Base-by-base conservation (phyloP, 2,888 invertebrate genomes). In the Anthophora plumipes region DNA sequence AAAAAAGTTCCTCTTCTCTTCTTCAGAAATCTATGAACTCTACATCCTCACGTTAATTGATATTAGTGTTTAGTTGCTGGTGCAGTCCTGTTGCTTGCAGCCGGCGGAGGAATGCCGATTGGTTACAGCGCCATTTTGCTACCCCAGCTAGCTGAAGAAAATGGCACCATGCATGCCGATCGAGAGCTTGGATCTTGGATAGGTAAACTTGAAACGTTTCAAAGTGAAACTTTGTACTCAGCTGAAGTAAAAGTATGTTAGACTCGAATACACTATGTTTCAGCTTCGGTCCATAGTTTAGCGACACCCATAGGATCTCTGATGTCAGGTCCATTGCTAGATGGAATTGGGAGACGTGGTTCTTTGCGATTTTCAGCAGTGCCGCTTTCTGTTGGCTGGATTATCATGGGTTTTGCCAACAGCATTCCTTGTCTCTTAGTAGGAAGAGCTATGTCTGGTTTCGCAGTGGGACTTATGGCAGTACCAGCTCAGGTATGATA, bases 141-240 rank as follows among this genome's bases (percentile, higher is more conserved):
- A 73, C 97, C 97, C 0, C 97, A 97, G 91, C 94, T 97, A 20
- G 94, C 95, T 71, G 92, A 93, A 20, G 94, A 94, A 78, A 96
- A 96, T 91, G 95, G 94, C 85, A 94, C 94, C 64, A 94, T 95
- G 94, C 94, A 94, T 84, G 96, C 96, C 80, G 95, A 96, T 87
- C 95, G 95, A 20, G 96, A 96, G 77, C 95, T 96, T 93, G 97
- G 97, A 63, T 97, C 97, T 0, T 97, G 97, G 97, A 96, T 97
- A 84, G 96, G 96, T 96, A 87, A 94, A 94, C n/a, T n/a, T n/a
- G n/a, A 17, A 11, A 43, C 17, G 25, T 43, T 52, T 31, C 12
- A 37, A 31, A 50, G 43, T 17, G 2, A 43, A 50, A 17, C 25
- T 57, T 20, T 57, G n/a, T n/a, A n/a, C n/a, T n/a, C n/a, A n/a